Evolutionary conservation across 1,140 invertebrate genomes (phyloP), one percentile per base, ranked within the genome.

Genomic region (Psilanteris sp.): DNA sequence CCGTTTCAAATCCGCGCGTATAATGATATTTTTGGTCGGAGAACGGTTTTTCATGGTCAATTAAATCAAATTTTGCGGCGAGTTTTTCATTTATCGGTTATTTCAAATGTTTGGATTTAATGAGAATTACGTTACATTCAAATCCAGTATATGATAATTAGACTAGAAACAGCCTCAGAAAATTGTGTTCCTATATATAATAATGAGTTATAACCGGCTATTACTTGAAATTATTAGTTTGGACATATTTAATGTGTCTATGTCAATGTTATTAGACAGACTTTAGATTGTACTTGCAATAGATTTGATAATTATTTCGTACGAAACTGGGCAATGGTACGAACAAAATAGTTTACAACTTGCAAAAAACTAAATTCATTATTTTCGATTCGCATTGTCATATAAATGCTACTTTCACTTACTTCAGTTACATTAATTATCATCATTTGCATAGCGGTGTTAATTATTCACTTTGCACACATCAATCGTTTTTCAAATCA

Each of bases 391-490:
- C 32, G 39, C 46, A 68, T 67, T 48, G 32, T 68, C 27, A 7
- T 55, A 59, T 13, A 39, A 46, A 71, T 54, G 37, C 55, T 68
- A 75, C 71, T 75, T 75, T 67, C 71, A 75, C 71, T n/a, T 54
- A 54, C 62, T 62, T 62, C 48, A 54, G 48, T 61, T 67, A 37
- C 48, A 55, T 62, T 75, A 62, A 75, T 75, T 75, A 55, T 66
- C 37, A 15, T 20, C 15, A 39, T 68, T 75, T 41, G 31, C 72
- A 57, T 57, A 48, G 18, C 48, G 14, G 22, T 41, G 72, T 61
- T 75, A 75, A 75, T 68, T 64, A 57, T 43, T 36, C 27, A 10
- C 2, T 66, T 39, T 36, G 31, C 13, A 39, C n/a, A 18, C 14
- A 46, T 57, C 27, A 57, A 27, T 3, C 18, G 41, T 54, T 61